Percentiles rank a stretch among this genome's conserved stretches.
Evolutionary conservation across 2,113 vertebrate species (phyloP).

Genomic region (Aix galericulata): DNA sequence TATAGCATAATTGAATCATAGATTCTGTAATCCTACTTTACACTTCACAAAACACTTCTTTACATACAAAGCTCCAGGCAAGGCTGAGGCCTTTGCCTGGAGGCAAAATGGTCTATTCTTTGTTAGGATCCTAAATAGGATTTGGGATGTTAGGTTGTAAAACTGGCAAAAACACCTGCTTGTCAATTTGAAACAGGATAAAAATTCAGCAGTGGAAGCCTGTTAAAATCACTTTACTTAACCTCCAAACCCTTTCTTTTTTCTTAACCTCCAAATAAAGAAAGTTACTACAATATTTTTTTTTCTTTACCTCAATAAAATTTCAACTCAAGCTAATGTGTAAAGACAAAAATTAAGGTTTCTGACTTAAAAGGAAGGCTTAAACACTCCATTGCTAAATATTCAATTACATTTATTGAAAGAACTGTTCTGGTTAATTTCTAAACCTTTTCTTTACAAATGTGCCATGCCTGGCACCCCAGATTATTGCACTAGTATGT

Average conservation of each 20-base stretch:
- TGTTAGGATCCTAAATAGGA: background rate
- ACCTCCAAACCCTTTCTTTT: background rate
- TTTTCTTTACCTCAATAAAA: background rate
- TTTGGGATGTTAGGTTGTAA: background rate
- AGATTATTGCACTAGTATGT: background rate
- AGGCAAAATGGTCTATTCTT: background rate
- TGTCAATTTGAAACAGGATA: background rate
- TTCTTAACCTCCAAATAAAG: background rate
- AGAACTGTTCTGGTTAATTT: background rate
- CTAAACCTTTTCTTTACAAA: background rate
- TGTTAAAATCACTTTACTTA: background rate
- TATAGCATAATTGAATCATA: background rate
- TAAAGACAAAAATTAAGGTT: background rate
- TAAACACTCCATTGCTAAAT: background rate
- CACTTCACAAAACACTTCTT: background rate
- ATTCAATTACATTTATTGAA: background rate
- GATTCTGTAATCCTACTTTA: background rate
- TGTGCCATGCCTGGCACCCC: background rate
- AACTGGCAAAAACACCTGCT: background rate
- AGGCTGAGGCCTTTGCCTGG: background rate
- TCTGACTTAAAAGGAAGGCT: background rate
- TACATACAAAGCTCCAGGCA: background rate
- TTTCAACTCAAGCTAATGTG: background rate
- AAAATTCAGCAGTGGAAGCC: background rate
- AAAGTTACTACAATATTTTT: background rate